Conservation (phyloP, 1,140 invertebrate species). For the Nasonia giraulti region DNA sequence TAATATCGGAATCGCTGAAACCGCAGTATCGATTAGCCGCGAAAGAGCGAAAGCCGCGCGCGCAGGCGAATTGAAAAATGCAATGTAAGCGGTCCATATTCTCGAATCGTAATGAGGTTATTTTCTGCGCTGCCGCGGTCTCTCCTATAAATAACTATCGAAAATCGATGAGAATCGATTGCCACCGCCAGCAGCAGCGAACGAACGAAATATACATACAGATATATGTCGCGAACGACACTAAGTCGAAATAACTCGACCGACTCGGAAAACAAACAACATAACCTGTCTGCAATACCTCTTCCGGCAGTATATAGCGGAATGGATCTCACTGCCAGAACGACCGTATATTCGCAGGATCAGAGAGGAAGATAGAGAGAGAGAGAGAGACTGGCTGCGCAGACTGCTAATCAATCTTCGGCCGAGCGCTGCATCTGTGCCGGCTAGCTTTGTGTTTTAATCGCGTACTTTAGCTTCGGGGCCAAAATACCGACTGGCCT, state of each 20-base stretch:
- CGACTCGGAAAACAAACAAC: neutral
- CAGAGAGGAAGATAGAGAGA: neutral
- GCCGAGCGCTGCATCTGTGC: neutral
- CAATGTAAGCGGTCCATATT: constrained; percentile 24
- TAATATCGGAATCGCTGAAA: neutral
- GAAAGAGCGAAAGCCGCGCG: neutral
- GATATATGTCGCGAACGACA: neutral
- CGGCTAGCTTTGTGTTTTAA: neutral
- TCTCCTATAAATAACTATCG: constrained; percentile 39
- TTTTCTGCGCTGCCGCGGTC: constrained; percentile 7
- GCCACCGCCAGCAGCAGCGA: neutral
- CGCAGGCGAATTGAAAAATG: constrained; percentile 21
- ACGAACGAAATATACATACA: neutral
- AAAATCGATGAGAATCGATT: constrained; percentile 28
- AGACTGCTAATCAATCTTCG: neutral
- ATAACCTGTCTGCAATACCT: constrained; percentile 2
- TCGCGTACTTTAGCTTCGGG: neutral
- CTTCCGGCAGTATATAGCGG: neutral
- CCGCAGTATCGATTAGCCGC: neutral
- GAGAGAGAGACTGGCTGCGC: neutral
- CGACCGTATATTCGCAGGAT: neutral
- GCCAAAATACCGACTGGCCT: too few relatives aligned
- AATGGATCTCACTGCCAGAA: neutral
- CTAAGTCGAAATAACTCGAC: constrained; percentile 13
- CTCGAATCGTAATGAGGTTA: constrained; percentile 42